Conservation (phyloP, 2,888 invertebrate genomes). For the Eilema depressum region DNA sequence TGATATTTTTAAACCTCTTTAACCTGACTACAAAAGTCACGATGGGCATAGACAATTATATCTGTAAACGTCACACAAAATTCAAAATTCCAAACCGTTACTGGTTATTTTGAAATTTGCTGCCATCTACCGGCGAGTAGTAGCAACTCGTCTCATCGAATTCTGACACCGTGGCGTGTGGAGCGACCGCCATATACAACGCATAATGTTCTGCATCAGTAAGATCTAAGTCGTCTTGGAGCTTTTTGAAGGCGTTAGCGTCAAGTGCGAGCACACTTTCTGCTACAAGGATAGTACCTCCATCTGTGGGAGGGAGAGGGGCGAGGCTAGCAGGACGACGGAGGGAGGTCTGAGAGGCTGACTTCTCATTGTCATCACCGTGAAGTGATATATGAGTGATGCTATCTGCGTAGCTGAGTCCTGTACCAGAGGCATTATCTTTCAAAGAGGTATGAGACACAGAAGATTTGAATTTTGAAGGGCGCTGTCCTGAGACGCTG, state of each 20-base stretch:
- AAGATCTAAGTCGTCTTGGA: conserved; percentile 88
- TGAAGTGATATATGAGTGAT: conserved; percentile 90
- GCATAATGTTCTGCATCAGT: conserved; percentile 96
- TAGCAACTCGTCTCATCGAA: conserved; percentile 96
- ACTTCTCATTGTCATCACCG: conserved; percentile 81
- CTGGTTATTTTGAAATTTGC: conserved; percentile 85
- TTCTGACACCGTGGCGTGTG: conserved; percentile 94
- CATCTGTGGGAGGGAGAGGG: conserved; percentile 83
- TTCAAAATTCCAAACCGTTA: conserved; percentile 11
- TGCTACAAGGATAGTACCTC: conserved; percentile 87
- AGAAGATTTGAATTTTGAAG: conserved; percentile 79
- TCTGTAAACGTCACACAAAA: background rate
- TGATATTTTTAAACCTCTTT: background rate
- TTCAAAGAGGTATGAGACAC: conserved; percentile 79
- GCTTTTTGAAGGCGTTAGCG: conserved; percentile 72
- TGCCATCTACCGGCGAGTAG: conserved; percentile 94
- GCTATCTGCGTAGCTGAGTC: conserved; percentile 85
- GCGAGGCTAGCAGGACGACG: conserved; percentile 65
- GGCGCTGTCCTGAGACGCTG: conserved; percentile 87
- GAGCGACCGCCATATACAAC: conserved; percentile 94
- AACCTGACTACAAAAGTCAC: background rate
- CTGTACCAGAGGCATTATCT: conserved; percentile 75
- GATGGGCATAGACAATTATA: no score
- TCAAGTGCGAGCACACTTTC: conserved; percentile 83
- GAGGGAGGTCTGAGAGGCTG: conserved; percentile 71